Base-by-base conservation (phyloP, 2,113 vertebrate species). In the Myrmecobius fasciatus region DNA sequence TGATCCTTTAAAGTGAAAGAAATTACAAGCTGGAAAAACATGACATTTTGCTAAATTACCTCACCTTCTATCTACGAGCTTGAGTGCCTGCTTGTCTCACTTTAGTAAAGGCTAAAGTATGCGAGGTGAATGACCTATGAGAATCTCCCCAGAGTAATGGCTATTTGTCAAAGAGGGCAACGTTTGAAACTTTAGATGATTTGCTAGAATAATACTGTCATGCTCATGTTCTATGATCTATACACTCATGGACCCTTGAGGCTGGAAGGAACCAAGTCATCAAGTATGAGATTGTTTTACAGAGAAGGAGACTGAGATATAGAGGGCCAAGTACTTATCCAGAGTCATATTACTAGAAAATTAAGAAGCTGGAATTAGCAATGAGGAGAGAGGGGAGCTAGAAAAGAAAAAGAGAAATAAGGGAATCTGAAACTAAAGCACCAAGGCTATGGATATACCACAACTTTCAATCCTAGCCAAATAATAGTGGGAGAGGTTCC, bases 11-110 rank as follows among this genome's bases (percentile, higher is more conserved):
- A 97, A 98, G 95, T 89, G 96, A 97, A 97, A 97, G 95, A 97
- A 97, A 97, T 95, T 96, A 75, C 92, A 96, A 94, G 93, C 97
- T 96, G 94, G 91, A 97, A 96, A 97, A 98, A 97, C 97, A 97
- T 97, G 94, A 94, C 97, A 95, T 95, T 94, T 93, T 94, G 54
- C 47, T 95, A 90, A 47, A 92, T 43, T 28, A 83, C 91, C 89
- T 52, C 0, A 0, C 60, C 91, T 93, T 96, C 53, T 43, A 26
- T 92, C 91, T 91, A 93, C 92, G 53, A 0, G 8, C 94, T 75
- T 56, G 25, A 48, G 52, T 96, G 92, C 94, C 94, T 93, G 95
- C 89, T 25, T 83, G 89, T 89, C 53, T 89, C 95, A 48, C 90
- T 96, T 94, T 93, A 92, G 8, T 48, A 95, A 97, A 46, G 89